phyloP scores from a whole-genome alignment of 2,797 vertebrate species.

The Sebastes hopkinsi region DNA sequence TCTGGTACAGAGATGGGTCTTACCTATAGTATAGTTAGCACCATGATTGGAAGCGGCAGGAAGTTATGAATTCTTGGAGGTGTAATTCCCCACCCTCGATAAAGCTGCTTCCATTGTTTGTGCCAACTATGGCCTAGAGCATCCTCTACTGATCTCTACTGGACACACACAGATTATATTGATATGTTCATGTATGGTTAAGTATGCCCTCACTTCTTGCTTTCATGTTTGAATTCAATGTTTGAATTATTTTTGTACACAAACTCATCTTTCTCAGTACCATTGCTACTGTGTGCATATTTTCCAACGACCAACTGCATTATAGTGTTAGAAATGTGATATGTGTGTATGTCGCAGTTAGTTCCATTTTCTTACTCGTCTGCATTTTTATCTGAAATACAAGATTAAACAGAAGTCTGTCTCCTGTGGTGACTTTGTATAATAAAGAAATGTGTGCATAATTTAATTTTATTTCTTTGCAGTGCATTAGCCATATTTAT shows the following conservation, averaged over 20 bases:
- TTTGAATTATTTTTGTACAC: not conserved
- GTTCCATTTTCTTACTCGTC: not conserved
- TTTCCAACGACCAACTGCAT: not conserved
- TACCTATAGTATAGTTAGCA: too few relatives aligned
- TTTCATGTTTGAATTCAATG: not conserved
- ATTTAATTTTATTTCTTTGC: not conserved
- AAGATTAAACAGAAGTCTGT: not conserved
- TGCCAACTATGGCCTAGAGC: not conserved
- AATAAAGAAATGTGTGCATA: not conserved
- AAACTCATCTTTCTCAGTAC: not conserved
- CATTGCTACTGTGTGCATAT: not conserved
- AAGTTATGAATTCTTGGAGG: not conserved
- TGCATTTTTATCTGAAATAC: conserved; percentile 6
- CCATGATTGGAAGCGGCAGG: not conserved
- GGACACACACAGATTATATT: not conserved
- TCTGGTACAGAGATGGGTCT: not conserved
- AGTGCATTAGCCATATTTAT: not conserved
- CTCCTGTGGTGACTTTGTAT: not conserved
- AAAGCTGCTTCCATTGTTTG: not conserved
- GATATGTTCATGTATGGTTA: not conserved
- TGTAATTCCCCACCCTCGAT: not conserved
- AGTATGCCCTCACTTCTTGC: not conserved
- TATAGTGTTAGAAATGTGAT: not conserved
- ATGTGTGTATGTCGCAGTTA: not conserved
- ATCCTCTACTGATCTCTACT: not conserved